A percentile compares a stretch with the other conserved stretches of the same genome.
phyloP scores from a whole-genome alignment of 2,113 vertebrate genomes.

The Fulica atra region DNA sequence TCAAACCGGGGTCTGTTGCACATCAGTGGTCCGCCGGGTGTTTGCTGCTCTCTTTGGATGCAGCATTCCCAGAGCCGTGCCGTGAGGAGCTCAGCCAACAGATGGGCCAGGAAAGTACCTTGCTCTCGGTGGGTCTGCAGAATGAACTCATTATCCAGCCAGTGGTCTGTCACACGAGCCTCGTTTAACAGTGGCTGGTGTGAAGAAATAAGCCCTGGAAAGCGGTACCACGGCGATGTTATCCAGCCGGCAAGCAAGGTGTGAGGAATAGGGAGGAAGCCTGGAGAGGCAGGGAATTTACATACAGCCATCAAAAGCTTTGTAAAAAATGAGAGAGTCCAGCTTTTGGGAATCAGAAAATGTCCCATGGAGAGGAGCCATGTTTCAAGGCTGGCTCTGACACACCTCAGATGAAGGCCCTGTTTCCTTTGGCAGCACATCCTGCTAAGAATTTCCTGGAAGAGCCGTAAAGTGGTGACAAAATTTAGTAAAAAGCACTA shows the following conservation, averaged over 20 bases:
- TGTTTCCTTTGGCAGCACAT: rapidly evolving
- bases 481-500: rapidly evolving
- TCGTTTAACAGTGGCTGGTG: neutral
- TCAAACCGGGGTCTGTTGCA: neutral
- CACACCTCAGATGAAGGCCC: neutral
- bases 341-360: neutral
- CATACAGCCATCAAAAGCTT: neutral
- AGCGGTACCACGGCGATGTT: neutral
- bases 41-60: neutral
- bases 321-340: neutral
- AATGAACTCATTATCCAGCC: conserved; percentile 44
- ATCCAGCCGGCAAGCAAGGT: neutral
- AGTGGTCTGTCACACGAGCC: neutral
- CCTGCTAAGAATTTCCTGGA: neutral
- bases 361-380: rapidly evolving
- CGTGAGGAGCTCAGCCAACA: neutral
- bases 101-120: conserved; percentile 34
- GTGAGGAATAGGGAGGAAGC: neutral
- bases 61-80: neutral
- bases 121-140: conserved; percentile 2
- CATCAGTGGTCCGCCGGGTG: neutral
- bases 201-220: neutral
- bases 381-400: neutral
- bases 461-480: neutral
- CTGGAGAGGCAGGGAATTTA: neutral